Evolutionary conservation across 2,888 invertebrate genomes (phyloP).

Genomic region (Morinoia aosen): DNA sequence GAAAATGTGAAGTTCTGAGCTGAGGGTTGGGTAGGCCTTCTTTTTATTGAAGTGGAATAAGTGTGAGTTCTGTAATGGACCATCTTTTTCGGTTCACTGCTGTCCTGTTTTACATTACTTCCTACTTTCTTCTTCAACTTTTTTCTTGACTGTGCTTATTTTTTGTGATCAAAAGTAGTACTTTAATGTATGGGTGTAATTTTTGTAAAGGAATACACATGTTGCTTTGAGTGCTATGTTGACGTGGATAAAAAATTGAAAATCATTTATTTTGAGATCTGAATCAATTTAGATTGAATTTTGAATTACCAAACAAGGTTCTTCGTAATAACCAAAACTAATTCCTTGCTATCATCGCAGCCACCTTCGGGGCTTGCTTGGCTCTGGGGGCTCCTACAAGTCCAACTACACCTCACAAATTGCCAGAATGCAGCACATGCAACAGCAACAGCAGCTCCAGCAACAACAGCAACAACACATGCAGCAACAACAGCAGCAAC

Average conservation of each 20-base stretch:
- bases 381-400: constrained; percentile 66
- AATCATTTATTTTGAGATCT: neutral
- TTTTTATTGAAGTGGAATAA: no score
- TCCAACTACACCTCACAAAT: constrained; percentile 61
- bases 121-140: no score
- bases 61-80: no score
- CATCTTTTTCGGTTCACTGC: no score
- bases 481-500: constrained; percentile 61
- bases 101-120: no score
- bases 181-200: no score
- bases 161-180: no score
- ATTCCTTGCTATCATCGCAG: constrained; percentile 47
- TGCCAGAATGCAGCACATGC: constrained; percentile 62
- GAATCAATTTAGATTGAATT: neutral
- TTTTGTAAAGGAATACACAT: no score
- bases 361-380: constrained; percentile 65
- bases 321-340: neutral
- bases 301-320: neutral
- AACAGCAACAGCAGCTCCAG: constrained; percentile 57
- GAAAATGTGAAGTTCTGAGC: no score
- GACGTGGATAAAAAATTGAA: neutral
- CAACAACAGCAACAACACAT: constrained; percentile 53
- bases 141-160: no score
- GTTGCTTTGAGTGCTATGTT: no score
- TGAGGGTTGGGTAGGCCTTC: no score